These are phyloP conservation scores for Girardinichthys multiradiatus DNA, from an alignment of 2,113 vertebrate genomes.

Conservation along the genomic window DNA sequence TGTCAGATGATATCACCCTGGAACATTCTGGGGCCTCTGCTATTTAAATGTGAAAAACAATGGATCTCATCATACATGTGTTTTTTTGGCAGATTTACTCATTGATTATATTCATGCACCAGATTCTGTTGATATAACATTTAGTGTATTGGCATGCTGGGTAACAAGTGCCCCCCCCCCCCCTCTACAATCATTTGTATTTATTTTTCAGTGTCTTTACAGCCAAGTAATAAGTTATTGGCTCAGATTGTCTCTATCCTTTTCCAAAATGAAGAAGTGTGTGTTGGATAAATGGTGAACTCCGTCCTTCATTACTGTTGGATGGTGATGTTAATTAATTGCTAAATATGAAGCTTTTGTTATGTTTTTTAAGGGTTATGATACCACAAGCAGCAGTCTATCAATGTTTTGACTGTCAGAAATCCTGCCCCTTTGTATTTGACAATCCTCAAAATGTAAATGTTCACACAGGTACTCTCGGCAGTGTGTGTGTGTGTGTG, in stretches of 20 bases:
- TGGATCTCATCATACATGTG: not conserved
- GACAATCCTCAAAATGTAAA: slow-evolving; percentile 84
- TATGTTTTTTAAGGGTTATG: slow-evolving; percentile 59
- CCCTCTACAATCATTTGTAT: too few relatives aligned
- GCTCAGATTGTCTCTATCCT: not conserved
- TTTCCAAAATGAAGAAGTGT: slow-evolving; percentile 18
- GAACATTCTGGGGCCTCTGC: not conserved
- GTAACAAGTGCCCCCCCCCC: too few relatives aligned
- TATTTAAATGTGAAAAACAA: slow-evolving; percentile 4
- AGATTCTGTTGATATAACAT: not conserved
- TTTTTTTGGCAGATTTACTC: not conserved
- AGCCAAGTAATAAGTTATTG: not conserved
- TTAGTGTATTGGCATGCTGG: not conserved
- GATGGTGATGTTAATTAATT: slow-evolving; percentile 6
- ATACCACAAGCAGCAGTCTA: slow-evolving; percentile 44
- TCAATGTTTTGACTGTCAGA: slow-evolving; percentile 70
- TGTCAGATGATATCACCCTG: not conserved
- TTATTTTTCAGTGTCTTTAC: not conserved
- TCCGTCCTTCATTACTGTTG: slow-evolving; percentile 8
- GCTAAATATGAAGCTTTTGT: slow-evolving; percentile 40
- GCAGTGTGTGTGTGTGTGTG: slow-evolving; percentile 6
- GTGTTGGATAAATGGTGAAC: slow-evolving; percentile 14
- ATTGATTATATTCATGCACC: slow-evolving; percentile 7
- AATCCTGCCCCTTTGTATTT: slow-evolving; percentile 72
- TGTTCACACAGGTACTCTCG: not conserved